phyloP scores from a whole-genome alignment of 1,140 invertebrate species.

The Mizuhopecten yessoensis region DNA sequence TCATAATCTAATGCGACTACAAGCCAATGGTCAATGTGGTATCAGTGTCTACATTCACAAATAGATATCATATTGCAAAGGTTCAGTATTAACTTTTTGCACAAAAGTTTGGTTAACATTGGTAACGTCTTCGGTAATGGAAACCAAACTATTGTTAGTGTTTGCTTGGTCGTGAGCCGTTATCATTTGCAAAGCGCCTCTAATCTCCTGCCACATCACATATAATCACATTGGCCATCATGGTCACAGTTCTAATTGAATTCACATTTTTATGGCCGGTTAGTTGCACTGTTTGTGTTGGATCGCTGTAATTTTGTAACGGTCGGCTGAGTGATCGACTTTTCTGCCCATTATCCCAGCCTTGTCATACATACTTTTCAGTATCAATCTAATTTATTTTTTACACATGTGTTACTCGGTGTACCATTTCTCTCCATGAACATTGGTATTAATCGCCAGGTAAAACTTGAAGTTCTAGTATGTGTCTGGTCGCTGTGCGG shows the following conservation, averaged over 20 bases:
- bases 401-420: neutral
- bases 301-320: neutral
- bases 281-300: neutral
- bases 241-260: neutral
- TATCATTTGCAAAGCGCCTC: neutral
- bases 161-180: neutral
- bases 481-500: neutral
- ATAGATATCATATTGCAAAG: too few species aligned
- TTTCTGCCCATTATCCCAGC: neutral
- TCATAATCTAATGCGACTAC: too few species aligned
- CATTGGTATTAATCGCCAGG: neutral
- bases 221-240: neutral
- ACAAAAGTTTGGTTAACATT: neutral
- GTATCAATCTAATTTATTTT: neutral
- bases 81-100: too few species aligned
- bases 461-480: neutral
- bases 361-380: neutral
- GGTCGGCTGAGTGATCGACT: neutral
- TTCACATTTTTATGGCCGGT: neutral
- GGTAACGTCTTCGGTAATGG: neutral
- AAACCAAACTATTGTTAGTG: neutral
- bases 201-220: neutral
- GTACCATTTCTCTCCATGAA: neutral
- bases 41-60: too few species aligned
- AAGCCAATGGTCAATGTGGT: too few species aligned